Percentiles rank a stretch among this genome's conserved stretches.
These are phyloP conservation scores for Perca flavescens DNA, from an alignment of 2,113 vertebrate species.

Conservation along the genomic window DNA sequence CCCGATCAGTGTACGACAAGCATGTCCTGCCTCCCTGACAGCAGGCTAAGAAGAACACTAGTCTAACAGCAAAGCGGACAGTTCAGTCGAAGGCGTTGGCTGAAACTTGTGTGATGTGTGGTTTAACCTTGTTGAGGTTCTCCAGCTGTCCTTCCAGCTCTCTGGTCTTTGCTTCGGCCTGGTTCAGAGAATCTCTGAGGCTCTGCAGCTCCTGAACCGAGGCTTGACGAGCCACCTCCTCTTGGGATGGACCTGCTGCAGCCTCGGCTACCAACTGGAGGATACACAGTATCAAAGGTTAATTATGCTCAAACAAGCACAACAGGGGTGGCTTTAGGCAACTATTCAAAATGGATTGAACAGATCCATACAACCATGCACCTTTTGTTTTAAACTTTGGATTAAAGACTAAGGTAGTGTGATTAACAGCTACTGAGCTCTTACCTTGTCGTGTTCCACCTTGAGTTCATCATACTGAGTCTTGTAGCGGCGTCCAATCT, in stretches of 20 bases:
- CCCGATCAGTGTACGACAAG: background rate
- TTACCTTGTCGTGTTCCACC: slow-evolving; percentile 92
- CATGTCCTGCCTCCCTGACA: background rate
- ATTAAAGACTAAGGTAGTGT: background rate
- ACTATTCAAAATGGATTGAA: fast-evolving
- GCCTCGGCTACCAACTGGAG: slow-evolving; percentile 87
- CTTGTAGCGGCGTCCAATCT: slow-evolving; percentile 96
- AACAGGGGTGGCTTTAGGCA: background rate
- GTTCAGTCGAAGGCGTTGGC: background rate
- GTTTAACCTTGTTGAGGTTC: slow-evolving; percentile 89
- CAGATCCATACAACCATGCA: background rate
- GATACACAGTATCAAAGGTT: background rate
- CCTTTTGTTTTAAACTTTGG: background rate
- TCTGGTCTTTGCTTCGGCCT: slow-evolving; percentile 88
- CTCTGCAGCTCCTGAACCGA: slow-evolving; percentile 92
- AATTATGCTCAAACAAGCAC: background rate
- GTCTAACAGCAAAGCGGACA: background rate
- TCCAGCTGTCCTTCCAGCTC: slow-evolving; percentile 91
- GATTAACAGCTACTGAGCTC: background rate
- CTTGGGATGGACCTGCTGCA: slow-evolving; percentile 86
- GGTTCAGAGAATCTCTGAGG: slow-evolving; percentile 87
- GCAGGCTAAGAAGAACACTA: background rate
- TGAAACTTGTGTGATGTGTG: background rate
- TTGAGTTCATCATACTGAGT: slow-evolving; percentile 98
- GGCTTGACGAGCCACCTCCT: slow-evolving; percentile 89